A percentile compares a stretch with the other conserved stretches of the same genome.
phyloP scores from a whole-genome alignment of 1,140 invertebrate species.

The Bombus superbus region DNA sequence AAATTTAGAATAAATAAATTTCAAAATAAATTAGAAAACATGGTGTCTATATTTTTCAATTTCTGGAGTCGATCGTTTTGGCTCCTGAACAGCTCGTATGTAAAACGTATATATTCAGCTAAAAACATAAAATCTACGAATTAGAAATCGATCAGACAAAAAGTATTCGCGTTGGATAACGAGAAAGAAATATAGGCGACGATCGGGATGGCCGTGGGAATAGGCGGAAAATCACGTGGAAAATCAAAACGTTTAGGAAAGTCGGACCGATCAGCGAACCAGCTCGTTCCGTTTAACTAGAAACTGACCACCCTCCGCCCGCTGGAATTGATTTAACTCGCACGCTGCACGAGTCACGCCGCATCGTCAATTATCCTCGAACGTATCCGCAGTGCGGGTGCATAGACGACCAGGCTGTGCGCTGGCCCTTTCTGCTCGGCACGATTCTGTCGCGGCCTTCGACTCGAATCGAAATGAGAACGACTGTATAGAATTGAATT shows the following conservation, averaged over 20 bases:
- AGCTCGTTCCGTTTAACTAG: slow-evolving; percentile 33
- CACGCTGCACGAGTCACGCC: slow-evolving; percentile 44
- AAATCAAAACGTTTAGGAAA: slow-evolving; percentile 21
- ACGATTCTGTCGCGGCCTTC: neutral
- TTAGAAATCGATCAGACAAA: neutral
- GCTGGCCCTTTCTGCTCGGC: neutral
- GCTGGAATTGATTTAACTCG: slow-evolving; percentile 49
- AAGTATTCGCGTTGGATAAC: neutral
- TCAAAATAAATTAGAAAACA: no score
- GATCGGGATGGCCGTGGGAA: neutral
- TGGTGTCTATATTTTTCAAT: neutral
- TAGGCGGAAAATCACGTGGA: neutral
- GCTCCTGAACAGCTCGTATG: neutral
- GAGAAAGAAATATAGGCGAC: neutral
- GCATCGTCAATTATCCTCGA: slow-evolving; percentile 55
- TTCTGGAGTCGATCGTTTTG: fast-evolving
- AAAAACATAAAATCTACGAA: neutral
- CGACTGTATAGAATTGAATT: slow-evolving; percentile 80
- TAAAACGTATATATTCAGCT: neutral
- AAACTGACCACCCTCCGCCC: slow-evolving; percentile 27
- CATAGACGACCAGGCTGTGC: neutral
- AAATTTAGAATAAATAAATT: no score
- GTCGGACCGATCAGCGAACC: slow-evolving; percentile 3
- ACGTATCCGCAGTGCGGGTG: slow-evolving; percentile 43
- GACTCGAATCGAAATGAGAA: slow-evolving; percentile 73